Percentiles rank a stretch among this genome's conserved stretches.
These are phyloP conservation scores for Dicyrtoma fusca DNA, from an alignment of 2,888 invertebrate genomes.

Conservation along the genomic window DNA sequence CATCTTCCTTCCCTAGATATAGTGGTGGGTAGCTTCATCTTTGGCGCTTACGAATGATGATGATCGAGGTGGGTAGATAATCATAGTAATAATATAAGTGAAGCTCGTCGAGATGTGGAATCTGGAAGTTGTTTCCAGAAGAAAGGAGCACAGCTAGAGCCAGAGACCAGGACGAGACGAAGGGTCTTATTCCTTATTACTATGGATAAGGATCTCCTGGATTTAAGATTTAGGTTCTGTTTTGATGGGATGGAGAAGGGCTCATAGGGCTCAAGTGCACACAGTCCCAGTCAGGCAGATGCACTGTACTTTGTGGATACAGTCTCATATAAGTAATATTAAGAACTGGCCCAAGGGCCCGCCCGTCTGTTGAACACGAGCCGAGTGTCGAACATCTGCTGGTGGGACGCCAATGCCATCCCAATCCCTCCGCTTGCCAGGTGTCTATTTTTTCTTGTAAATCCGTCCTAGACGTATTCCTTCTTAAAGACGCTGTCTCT, in stretches of 20 bases:
- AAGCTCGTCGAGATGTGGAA: slow-evolving; percentile 5
- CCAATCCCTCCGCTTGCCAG: slow-evolving; percentile 35
- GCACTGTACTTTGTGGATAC: too few relatives aligned
- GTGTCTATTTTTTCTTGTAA: slow-evolving; percentile 30
- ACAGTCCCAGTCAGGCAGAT: background rate
- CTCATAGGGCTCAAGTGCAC: background rate
- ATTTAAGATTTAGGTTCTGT: slow-evolving; percentile 22
- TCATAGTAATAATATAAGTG: background rate
- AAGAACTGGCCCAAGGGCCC: background rate
- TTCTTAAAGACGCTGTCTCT: slow-evolving; percentile 4
- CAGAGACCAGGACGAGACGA: too few relatives aligned
- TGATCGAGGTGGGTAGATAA: background rate
- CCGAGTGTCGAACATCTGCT: slow-evolving; percentile 42
- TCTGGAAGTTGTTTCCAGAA: slow-evolving; percentile 12
- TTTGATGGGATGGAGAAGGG: background rate
- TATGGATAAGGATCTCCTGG: background rate
- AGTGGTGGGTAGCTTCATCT: background rate
- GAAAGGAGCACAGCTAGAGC: too few relatives aligned
- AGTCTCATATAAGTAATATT: too few relatives aligned
- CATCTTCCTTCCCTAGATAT: background rate
- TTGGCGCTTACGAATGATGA: background rate
- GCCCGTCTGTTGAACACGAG: slow-evolving; percentile 39
- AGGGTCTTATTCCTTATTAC: too few relatives aligned
- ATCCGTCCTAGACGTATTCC: slow-evolving; percentile 12
- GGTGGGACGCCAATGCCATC: background rate